Evolutionary conservation across 2,888 invertebrate genomes (phyloP).

Genomic region (Tachina lurida): DNA sequence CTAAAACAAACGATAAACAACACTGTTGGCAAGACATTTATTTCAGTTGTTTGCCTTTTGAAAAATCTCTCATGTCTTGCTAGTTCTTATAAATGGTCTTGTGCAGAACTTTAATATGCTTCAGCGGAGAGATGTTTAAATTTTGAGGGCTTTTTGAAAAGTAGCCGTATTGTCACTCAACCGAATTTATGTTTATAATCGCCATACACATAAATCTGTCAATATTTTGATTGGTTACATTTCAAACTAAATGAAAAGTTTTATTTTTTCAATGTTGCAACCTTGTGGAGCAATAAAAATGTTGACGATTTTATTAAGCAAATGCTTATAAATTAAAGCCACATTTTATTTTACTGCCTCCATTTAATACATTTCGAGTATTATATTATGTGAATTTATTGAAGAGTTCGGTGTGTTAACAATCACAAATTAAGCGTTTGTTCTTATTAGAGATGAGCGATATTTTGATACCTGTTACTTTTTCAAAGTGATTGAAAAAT

Average conservation of each 20-base stretch:
- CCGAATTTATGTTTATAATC: slow-evolving; percentile 35
- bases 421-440: too few relatives aligned
- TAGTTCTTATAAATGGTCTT: too few relatives aligned
- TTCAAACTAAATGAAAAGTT: slow-evolving; percentile 5
- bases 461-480: too few relatives aligned
- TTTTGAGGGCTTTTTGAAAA: slow-evolving; percentile 34
- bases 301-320: background rate
- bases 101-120: too few relatives aligned
- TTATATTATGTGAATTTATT: too few relatives aligned
- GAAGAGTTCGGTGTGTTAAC: too few relatives aligned
- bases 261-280: slow-evolving; percentile 1
- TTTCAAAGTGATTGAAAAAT: too few relatives aligned
- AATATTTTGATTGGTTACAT: slow-evolving; percentile 33
- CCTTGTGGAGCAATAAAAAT: slow-evolving; percentile 12
- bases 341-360: background rate
- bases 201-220: slow-evolving; percentile 41
- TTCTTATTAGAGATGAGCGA: too few relatives aligned
- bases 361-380: background rate
- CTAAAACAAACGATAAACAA: too few relatives aligned
- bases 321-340: background rate
- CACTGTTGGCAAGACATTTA: too few relatives aligned
- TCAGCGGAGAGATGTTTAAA: background rate
- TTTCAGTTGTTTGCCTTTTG: too few relatives aligned
- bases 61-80: too few relatives aligned
- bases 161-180: slow-evolving; percentile 38